Conservation (phyloP, 2,888 invertebrate genomes). For the Archaeoteleia sp. region DNA sequence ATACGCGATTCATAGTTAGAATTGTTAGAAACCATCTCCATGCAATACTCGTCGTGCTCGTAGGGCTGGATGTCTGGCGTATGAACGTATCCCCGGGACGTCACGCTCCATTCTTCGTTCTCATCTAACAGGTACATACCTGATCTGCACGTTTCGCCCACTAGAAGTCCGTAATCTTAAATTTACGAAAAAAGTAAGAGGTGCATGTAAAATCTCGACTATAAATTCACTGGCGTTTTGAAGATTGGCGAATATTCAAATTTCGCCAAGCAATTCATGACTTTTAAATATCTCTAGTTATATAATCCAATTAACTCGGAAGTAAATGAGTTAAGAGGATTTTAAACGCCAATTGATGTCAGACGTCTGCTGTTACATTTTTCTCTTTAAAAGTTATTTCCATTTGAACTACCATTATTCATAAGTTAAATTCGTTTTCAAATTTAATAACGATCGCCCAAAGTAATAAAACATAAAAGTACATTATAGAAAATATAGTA, state of each 20-base stretch:
- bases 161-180: conserved; percentile 65
- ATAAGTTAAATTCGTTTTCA: too few relatives aligned
- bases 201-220: background rate
- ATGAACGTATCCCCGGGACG: conserved; percentile 59
- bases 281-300: too few relatives aligned
- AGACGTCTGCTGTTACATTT: too few relatives aligned
- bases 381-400: too few relatives aligned
- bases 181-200: conserved; percentile 25
- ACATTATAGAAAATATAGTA: too few relatives aligned
- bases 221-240: background rate
- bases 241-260: background rate
- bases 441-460: too few relatives aligned
- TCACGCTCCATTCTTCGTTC: conserved; percentile 60
- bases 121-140: conserved; percentile 53
- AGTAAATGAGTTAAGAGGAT: too few relatives aligned
- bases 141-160: conserved; percentile 58
- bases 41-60: conserved; percentile 64
- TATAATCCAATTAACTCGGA: too few relatives aligned
- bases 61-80: conserved; percentile 43
- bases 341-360: too few relatives aligned
- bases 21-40: conserved; percentile 61
- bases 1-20: conserved; percentile 17
- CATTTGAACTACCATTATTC: too few relatives aligned
- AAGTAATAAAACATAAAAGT: too few relatives aligned
- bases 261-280: too few relatives aligned